Base-by-base conservation (phyloP, 2,113 vertebrate species). In the Peromyscus maniculatus region DNA sequence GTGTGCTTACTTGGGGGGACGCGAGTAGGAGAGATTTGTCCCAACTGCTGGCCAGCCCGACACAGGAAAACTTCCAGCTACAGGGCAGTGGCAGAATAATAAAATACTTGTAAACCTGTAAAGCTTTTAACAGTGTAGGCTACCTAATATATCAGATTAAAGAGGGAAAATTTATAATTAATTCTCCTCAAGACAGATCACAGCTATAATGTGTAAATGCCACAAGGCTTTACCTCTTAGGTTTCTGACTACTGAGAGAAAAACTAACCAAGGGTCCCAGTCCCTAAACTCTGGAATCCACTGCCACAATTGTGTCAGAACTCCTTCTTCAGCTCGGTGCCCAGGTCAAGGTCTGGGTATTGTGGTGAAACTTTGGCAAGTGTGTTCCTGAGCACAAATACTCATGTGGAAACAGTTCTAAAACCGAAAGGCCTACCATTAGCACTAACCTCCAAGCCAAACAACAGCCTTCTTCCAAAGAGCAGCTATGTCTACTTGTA, bases 111-210 rank as follows among this genome's bases (percentile, higher is more conserved):
- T 55, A 82, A 96, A 96, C 1, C 22, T 46, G 3, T 55, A 82
- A 96, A 96, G 1, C 22, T 82, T 92, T 94, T 52, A 91, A 75
- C 3, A 88, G 11, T 43, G 26, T 78, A 28, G 95, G 28, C 16
- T 49, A 52, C 13, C 2, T 49, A 49, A 28, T 31, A 28, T 12
- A 66, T 66, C 64, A 66, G 26, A 66, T 66, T 66, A 28, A 66
- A 66, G 26, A 26, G 26, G 64, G 26, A 28, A 28, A 4, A 28
- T 88, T 19, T 55, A 31, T 84, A 24, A 87, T 82, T 93, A 94
- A 71, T 22, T 91, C n/a, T 91, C 13, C 13, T 97, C 72, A 79
- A 62, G 6, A 57, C 93, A 74, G 91, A 52, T 87, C 75, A 89
- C 72, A 52, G 19, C 13, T 36, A 62, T 66, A 75, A 39, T 26